phyloP scores from a whole-genome alignment of 1,140 invertebrate genomes.

The Drosophila azteca region DNA sequence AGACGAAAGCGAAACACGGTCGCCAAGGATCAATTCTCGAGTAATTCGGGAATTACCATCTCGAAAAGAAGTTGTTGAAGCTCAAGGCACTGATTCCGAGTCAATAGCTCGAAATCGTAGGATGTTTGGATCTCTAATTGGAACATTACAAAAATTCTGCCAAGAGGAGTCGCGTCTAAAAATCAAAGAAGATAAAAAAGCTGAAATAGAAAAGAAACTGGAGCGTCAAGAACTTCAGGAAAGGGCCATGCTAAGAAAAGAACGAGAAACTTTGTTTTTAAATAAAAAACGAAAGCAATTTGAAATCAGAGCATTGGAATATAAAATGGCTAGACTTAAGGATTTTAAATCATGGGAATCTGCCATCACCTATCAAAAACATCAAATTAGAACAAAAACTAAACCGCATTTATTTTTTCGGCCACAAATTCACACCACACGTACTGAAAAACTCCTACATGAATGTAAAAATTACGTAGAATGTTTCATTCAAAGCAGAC shows the following conservation, averaged over 20 bases:
- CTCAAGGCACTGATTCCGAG: slow-evolving; percentile 92
- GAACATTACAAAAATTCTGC: slow-evolving; percentile 97
- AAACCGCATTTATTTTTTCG: slow-evolving; percentile 95
- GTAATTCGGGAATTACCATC: slow-evolving; percentile 88
- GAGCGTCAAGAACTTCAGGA: slow-evolving; percentile 95
- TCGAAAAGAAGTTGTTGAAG: slow-evolving; percentile 90
- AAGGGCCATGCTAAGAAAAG: slow-evolving; percentile 92
- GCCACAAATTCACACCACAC: slow-evolving; percentile 85
- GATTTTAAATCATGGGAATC: slow-evolving; percentile 95
- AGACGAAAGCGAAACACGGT: slow-evolving; percentile 83
- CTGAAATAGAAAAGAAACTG: slow-evolving; percentile 95
- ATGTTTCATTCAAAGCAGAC: slow-evolving; percentile 43
- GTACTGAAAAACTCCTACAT: slow-evolving; percentile 53
- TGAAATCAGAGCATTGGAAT: slow-evolving; percentile 94
- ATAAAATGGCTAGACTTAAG: slow-evolving; percentile 93
- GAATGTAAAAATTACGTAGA: slow-evolving; percentile 60
- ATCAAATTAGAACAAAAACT: slow-evolving; percentile 94
- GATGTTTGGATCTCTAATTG: slow-evolving; percentile 97
- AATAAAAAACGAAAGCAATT: slow-evolving; percentile 94
- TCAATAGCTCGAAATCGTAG: slow-evolving; percentile 94
- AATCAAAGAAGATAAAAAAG: slow-evolving; percentile 88
- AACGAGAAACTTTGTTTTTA: slow-evolving; percentile 93
- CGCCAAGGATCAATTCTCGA: slow-evolving; percentile 83
- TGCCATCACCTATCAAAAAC: slow-evolving; percentile 89
- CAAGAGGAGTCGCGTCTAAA: slow-evolving; percentile 96